These are phyloP conservation scores for Nephila pilipes DNA, from an alignment of 1,140 invertebrate genomes.

Conservation along the genomic window DNA sequence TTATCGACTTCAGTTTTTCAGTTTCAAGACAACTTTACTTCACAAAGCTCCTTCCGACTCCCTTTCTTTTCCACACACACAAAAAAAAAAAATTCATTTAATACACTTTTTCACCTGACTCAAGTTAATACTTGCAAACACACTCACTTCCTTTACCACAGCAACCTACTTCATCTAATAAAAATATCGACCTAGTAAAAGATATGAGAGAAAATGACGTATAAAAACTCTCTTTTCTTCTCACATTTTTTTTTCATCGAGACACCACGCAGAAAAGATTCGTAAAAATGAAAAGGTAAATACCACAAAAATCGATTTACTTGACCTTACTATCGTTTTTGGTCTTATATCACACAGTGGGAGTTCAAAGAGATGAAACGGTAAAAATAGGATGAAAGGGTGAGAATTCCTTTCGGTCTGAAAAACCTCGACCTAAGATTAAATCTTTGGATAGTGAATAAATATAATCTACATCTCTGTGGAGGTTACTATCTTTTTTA, in stretches of 20 bases:
- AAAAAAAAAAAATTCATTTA: background rate
- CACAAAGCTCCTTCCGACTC: background rate
- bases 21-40: background rate
- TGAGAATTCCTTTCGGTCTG: background rate
- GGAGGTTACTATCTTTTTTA: slow-evolving; percentile 10
- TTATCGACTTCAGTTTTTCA: background rate
- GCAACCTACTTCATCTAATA: slow-evolving; percentile 1
- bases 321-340: background rate
- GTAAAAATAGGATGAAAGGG: slow-evolving; percentile 27
- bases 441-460: slow-evolving; percentile 47
- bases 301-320: slow-evolving; percentile 53
- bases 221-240: background rate
- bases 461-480: slow-evolving; percentile 55
- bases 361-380: slow-evolving; percentile 14
- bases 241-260: background rate
- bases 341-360: background rate
- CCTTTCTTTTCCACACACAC: background rate
- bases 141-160: background rate
- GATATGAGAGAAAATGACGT: background rate
- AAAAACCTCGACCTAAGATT: slow-evolving; percentile 33
- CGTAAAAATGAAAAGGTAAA: slow-evolving; percentile 49
- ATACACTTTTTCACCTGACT: background rate
- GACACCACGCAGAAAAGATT: background rate
- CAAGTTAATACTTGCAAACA: background rate
- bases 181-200: background rate